These are phyloP conservation scores for Mamestra configurata DNA, from an alignment of 1,140 invertebrate genomes.

Conservation along the genomic window DNA sequence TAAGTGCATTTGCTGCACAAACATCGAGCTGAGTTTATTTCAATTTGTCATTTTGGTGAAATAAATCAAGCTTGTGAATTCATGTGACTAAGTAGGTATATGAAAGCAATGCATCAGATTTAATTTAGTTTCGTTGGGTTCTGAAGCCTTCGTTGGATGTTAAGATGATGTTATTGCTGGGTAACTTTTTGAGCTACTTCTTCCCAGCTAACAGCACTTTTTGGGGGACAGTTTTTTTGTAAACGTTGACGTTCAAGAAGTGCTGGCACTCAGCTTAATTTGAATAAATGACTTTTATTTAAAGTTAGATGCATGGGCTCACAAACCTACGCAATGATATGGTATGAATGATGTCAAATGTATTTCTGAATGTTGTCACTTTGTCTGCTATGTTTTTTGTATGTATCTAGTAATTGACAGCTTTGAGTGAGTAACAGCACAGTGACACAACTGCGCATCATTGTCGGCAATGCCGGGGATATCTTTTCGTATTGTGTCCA, in stretches of 20 bases:
- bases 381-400: constrained; percentile 38
- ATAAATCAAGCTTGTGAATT: neutral
- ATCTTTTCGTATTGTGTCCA: constrained; percentile 36
- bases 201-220: no score
- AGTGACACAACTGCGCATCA: constrained; percentile 31
- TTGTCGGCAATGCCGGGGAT: constrained; percentile 7
- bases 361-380: neutral
- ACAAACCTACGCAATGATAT: no score
- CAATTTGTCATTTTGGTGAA: neutral
- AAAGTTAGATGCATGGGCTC: no score
- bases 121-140: neutral
- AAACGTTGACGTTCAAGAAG: no score
- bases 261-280: no score
- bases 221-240: no score
- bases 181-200: no score
- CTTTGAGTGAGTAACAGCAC: neutral
- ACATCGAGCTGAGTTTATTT: neutral
- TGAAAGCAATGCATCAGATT: neutral
- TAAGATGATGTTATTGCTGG: no score
- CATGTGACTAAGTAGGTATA: neutral
- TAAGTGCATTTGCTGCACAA: neutral
- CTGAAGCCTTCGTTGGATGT: neutral
- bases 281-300: no score
- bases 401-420: constrained; percentile 34
- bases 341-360: no score